Percentiles rank a stretch among this genome's conserved stretches.
Conservation (phyloP, 1,140 invertebrate genomes). For the Ectropis grisescens region DNA sequence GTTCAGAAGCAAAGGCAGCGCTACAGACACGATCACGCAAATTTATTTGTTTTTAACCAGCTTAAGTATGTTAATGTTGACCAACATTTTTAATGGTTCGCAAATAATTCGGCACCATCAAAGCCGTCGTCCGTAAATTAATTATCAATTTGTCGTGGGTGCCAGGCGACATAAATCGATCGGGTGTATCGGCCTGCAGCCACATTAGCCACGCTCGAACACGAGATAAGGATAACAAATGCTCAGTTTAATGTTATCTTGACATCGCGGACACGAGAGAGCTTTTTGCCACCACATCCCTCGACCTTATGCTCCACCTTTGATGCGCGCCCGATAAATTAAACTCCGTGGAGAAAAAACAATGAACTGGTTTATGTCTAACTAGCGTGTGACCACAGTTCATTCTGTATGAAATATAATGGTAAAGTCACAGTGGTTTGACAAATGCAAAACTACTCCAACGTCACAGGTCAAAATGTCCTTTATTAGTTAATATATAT, state of each 20-base stretch:
- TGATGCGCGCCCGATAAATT: too few relatives aligned
- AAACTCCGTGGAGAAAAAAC: too few relatives aligned
- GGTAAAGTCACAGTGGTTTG: too few relatives aligned
- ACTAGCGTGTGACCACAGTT: too few relatives aligned
- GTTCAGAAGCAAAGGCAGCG: conserved; percentile 8
- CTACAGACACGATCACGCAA: conserved; percentile 5
- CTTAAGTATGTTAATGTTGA: conserved; percentile 6
- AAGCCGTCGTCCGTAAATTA: conserved; percentile 59
- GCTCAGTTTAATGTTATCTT: conserved; percentile 68
- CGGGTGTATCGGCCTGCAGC: conserved; percentile 55
- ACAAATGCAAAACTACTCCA: too few relatives aligned
- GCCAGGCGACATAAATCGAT: conserved; percentile 65
- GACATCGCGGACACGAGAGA: conserved; percentile 63
- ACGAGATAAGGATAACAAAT: conserved; percentile 67
- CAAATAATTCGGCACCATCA: conserved; percentile 62
- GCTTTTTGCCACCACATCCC: conserved; percentile 65
- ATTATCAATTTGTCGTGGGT: conserved; percentile 70
- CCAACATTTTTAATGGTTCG: conserved; percentile 4
- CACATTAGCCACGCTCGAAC: conserved; percentile 64
- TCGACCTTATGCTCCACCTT: conserved; percentile 37
- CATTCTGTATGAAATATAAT: too few relatives aligned
- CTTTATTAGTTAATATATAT: too few relatives aligned
- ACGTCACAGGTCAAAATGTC: too few relatives aligned
- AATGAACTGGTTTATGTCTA: too few relatives aligned
- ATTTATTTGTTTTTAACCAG: conserved; percentile 2